phyloP scores from a whole-genome alignment of 1,140 invertebrate genomes.

The Tetraneura akinire region DNA sequence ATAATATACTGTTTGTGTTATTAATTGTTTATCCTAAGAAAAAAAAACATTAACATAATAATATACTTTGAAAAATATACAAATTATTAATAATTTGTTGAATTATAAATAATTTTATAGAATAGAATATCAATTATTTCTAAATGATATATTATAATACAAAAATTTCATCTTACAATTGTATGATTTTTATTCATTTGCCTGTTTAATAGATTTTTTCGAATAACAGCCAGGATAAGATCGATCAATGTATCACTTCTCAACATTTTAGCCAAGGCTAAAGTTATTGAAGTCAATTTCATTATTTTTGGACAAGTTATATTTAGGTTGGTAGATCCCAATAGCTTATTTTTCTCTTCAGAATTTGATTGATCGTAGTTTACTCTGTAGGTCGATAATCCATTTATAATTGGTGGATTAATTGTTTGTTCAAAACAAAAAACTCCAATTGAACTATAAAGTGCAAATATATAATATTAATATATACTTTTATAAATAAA shows the following conservation, averaged over 20 bases:
- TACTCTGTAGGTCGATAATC: conserved; percentile 16
- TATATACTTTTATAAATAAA: not conserved
- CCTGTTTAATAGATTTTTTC: not conserved
- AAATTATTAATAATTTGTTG: too few relatives aligned
- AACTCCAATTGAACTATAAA: conserved; percentile 37
- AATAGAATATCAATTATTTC: too few relatives aligned
- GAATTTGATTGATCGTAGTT: conserved; percentile 13
- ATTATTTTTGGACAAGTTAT: conserved; percentile 25
- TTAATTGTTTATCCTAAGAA: conserved; percentile 37
- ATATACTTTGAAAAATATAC: not conserved
- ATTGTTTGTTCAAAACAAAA: conserved; percentile 28
- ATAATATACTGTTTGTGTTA: conserved; percentile 10
- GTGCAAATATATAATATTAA: not conserved
- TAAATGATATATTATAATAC: not conserved
- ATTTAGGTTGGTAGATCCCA: not conserved
- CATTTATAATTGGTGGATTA: conserved; percentile 18
- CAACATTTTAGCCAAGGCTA: conserved; percentile 42
- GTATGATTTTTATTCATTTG: conserved; percentile 20
- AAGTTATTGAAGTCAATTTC: conserved; percentile 18
- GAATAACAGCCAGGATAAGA: conserved; percentile 20
- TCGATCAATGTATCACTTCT: conserved; percentile 27
- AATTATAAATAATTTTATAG: too few relatives aligned
- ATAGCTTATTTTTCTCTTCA: conserved; percentile 7
- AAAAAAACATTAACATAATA: too few relatives aligned
- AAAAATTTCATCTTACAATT: too few relatives aligned